Percentiles rank a stretch among this genome's conserved stretches.
Evolutionary conservation across 1,140 invertebrate genomes (phyloP).

Genomic region (Rhopalosiphum padi): DNA sequence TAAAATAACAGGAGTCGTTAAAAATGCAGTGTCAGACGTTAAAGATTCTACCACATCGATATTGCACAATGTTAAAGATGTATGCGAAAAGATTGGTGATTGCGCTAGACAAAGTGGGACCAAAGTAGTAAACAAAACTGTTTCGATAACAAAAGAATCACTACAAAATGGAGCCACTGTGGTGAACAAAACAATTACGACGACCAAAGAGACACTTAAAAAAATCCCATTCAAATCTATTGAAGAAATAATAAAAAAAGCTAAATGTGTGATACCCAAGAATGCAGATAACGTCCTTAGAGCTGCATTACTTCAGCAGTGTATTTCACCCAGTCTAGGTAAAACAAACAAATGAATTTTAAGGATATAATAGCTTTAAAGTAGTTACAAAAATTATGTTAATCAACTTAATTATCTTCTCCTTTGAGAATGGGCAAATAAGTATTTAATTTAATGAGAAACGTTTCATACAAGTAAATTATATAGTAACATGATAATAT

Average conservation of each 20-base stretch:
- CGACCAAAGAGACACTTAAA: not conserved
- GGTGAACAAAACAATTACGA: not conserved
- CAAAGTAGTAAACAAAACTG: not conserved
- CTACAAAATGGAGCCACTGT: not conserved
- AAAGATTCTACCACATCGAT: too few species aligned
- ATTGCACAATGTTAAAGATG: not conserved
- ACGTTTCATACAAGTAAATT: not conserved
- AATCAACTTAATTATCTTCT: not conserved
- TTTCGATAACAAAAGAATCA: not conserved
- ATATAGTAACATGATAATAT: too few species aligned
- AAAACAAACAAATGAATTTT: not conserved
- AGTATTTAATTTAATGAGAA: not conserved
- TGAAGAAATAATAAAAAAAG: constrained; percentile 3
- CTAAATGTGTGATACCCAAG: constrained; percentile 58
- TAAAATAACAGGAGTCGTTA: not conserved
- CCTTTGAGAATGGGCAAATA: not conserved
- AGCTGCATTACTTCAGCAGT: constrained; percentile 58
- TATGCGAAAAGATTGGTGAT: not conserved
- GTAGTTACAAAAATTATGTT: not conserved
- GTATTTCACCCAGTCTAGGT: constrained; percentile 57
- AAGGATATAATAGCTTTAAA: not conserved
- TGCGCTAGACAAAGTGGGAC: not conserved
- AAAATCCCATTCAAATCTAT: not conserved
- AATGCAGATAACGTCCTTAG: constrained; percentile 48
- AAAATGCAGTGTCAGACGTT: not conserved